A percentile compares a stretch with the other conserved stretches of the same genome.
These are phyloP conservation scores for Eucera pruinosa DNA, from an alignment of 2,888 invertebrate species.

Conservation along the genomic window DNA sequence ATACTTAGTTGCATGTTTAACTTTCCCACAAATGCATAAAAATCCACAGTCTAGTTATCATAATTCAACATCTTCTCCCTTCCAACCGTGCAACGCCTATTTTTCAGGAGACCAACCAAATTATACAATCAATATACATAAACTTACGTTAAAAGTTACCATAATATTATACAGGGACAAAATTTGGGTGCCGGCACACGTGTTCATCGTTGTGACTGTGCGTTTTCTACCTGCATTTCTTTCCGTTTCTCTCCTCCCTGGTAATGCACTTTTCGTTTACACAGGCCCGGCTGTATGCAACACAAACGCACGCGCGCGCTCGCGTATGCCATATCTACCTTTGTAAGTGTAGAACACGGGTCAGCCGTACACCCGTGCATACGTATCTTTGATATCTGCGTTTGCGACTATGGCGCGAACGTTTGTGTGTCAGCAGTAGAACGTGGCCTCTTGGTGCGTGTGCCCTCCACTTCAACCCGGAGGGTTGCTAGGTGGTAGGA, in stretches of 20 bases:
- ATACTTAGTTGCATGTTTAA: too few species aligned
- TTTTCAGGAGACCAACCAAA: too few species aligned
- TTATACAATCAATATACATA: too few species aligned
- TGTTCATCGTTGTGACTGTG: neutral
- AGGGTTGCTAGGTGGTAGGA: slow-evolving; percentile 65
- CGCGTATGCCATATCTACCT: slow-evolving; percentile 11
- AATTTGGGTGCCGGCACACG: neutral
- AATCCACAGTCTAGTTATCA: too few species aligned
- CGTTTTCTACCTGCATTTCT: slow-evolving; percentile 31
- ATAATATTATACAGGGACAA: too few species aligned
- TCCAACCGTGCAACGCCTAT: too few species aligned
- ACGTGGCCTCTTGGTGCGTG: slow-evolving; percentile 52
- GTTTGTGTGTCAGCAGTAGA: slow-evolving; percentile 49
- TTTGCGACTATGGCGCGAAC: slow-evolving; percentile 15
- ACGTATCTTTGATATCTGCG: slow-evolving; percentile 50
- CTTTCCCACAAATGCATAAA: too few species aligned
- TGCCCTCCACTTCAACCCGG: slow-evolving; percentile 41
- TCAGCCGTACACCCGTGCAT: slow-evolving; percentile 10
- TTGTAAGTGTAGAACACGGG: neutral
- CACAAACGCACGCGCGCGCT: neutral
- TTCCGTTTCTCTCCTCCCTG: neutral
- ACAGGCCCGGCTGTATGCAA: slow-evolving; percentile 10
- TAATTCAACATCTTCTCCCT: too few species aligned
- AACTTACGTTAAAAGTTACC: neutral
- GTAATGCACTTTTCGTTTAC: slow-evolving; percentile 19